Conservation (phyloP, 2,888 invertebrate genomes). For the Acanthosoma haemorrhoidale region DNA sequence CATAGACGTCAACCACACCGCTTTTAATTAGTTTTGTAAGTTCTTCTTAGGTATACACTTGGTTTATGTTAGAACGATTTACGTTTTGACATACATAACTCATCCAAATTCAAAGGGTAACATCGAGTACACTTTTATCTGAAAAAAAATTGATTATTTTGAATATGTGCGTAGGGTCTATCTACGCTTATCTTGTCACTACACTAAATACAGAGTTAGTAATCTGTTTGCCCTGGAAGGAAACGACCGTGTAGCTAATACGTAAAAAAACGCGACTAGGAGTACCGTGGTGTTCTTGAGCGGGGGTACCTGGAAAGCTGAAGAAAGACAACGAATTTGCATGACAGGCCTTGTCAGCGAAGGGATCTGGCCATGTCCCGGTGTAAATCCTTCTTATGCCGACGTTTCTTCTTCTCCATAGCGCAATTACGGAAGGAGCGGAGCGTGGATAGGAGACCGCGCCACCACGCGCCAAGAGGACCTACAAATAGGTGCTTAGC, state of each 20-base stretch:
- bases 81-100: too few species aligned
- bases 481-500: slow-evolving; percentile 1
- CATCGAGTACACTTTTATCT: too few species aligned
- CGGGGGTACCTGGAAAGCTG: neutral
- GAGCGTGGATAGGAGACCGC: neutral
- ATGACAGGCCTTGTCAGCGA: neutral
- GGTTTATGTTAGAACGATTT: too few species aligned
- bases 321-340: neutral
- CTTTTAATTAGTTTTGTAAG: too few species aligned
- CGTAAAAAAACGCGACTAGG: neutral
- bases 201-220: too few species aligned
- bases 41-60: too few species aligned
- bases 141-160: too few species aligned
- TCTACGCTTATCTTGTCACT: too few species aligned
- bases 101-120: too few species aligned
- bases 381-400: too few species aligned
- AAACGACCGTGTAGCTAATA: neutral
- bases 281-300: neutral
- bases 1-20: too few species aligned
- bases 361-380: neutral
- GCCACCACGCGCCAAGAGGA: neutral
- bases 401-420: neutral
- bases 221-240: neutral
- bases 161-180: too few species aligned
- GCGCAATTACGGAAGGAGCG: neutral